These are phyloP conservation scores for Blomia tropicalis DNA, from an alignment of 2,888 invertebrate genomes.

Conservation along the genomic window DNA sequence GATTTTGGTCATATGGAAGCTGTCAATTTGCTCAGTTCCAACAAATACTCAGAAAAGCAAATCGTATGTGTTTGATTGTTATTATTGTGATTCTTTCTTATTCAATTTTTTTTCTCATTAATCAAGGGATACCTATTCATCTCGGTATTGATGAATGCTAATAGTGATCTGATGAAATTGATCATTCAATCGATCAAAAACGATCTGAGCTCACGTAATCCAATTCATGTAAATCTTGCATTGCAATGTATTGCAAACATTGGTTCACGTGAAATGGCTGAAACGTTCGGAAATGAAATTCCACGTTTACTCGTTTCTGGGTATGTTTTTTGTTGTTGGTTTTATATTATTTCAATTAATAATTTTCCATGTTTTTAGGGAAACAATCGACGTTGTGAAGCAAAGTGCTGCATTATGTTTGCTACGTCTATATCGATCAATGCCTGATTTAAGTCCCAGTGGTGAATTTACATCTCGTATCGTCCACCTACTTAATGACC, in stretches of 20 bases:
- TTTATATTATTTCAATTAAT: neutral
- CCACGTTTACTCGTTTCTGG: conserved; percentile 95
- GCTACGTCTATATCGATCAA: conserved; percentile 76
- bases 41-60: conserved; percentile 99
- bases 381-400: conserved; percentile 98
- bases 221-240: conserved; percentile 93
- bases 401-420: conserved; percentile 96
- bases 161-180: conserved; percentile 94
- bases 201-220: conserved; percentile 85
- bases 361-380: conserved; percentile 46
- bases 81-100: neutral
- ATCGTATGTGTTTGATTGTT: conserved; percentile 44
- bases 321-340: conserved; percentile 32
- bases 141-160: conserved; percentile 95
- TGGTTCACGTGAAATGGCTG: conserved; percentile 99
- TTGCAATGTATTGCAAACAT: conserved; percentile 99
- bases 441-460: conserved; percentile 86
- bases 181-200: conserved; percentile 99
- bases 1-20: conserved; percentile 99
- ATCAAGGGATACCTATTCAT: conserved; percentile 93
- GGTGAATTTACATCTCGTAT: conserved; percentile 98
- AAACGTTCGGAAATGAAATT: conserved; percentile 93
- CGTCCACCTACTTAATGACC: conserved; percentile 93
- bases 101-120: conserved; percentile 30
- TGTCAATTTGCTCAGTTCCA: conserved; percentile 93